These are phyloP conservation scores for Scaptomyza hsui DNA, from an alignment of 1,140 invertebrate species.

Conservation along the genomic window DNA sequence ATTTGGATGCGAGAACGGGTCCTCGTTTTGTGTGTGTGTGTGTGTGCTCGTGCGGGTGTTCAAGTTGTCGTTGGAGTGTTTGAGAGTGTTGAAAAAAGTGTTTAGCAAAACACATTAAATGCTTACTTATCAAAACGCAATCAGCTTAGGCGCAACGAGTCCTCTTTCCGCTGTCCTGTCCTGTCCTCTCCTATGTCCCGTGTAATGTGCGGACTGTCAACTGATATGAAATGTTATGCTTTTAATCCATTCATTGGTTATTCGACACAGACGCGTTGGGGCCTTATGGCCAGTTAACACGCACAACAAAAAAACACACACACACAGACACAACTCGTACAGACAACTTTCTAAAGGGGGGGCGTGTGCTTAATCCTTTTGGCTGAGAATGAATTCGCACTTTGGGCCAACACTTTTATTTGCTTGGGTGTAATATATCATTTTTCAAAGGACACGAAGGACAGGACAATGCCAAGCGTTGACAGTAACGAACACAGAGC, in stretches of 20 bases:
- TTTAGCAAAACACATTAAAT: conserved; percentile 82
- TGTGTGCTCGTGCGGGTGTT: conserved; percentile 17
- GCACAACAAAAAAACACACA: conserved; percentile 19
- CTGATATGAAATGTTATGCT: conserved; percentile 66
- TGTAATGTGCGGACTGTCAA: conserved; percentile 41
- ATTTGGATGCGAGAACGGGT: conserved; percentile 31
- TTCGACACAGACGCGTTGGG: conserved; percentile 38
- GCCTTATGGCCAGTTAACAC: conserved; percentile 48
- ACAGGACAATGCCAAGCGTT: conserved; percentile 12
- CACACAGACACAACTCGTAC: conserved; percentile 6
- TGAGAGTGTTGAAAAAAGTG: conserved; percentile 62
- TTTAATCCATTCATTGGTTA: conserved; percentile 71
- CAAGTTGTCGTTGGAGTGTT: conserved; percentile 36
- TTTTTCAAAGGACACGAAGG: conserved; percentile 30
- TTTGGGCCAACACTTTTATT: conserved; percentile 60
- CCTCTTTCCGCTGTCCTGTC: neutral
- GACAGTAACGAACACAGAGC: conserved; percentile 7
- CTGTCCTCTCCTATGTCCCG: neutral
- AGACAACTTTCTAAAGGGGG: neutral
- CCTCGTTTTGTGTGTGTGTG: conserved; percentile 7
- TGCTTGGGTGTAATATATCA: conserved; percentile 41
- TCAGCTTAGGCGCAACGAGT: conserved; percentile 68
- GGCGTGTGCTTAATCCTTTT: conserved; percentile 38
- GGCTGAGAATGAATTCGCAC: conserved; percentile 57
- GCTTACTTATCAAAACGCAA: conserved; percentile 78